Evolutionary conservation across 2,888 invertebrate species (phyloP).

Genomic region (Spialia ferax): DNA sequence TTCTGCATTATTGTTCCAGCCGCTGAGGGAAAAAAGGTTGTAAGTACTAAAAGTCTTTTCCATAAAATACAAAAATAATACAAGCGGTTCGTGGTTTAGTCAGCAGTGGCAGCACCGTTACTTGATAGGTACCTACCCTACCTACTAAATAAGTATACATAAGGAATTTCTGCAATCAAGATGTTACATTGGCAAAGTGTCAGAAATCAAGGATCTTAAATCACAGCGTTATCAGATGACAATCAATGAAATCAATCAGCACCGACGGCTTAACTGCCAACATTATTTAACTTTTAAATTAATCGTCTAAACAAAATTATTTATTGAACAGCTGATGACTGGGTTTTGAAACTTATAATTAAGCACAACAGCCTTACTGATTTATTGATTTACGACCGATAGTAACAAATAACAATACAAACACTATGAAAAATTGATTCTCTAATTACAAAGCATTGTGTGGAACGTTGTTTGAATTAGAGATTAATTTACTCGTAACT

Average conservation of each 20-base stretch:
- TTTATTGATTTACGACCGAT: conserved; percentile 43
- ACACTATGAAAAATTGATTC: conserved; percentile 48
- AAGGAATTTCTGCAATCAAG: background rate
- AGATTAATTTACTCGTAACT: conserved; percentile 32
- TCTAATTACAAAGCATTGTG: conserved; percentile 50
- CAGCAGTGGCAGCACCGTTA: background rate
- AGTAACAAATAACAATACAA: conserved; percentile 26
- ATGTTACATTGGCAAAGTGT: conserved; percentile 32
- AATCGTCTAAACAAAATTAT: conserved; percentile 34
- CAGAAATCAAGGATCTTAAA: conserved; percentile 27
- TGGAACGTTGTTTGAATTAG: conserved; percentile 27
- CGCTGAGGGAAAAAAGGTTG: too few species aligned
- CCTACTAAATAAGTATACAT: too few species aligned
- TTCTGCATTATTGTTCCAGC: too few species aligned
- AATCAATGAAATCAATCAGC: conserved; percentile 40
- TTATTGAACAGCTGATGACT: conserved; percentile 36
- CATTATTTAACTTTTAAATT: conserved; percentile 39
- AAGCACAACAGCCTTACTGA: conserved; percentile 43
- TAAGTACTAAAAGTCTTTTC: too few species aligned
- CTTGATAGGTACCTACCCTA: too few species aligned
- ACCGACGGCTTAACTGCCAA: conserved; percentile 34
- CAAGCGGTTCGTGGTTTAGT: too few species aligned
- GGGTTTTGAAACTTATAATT: conserved; percentile 39
- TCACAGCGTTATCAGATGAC: conserved; percentile 28
- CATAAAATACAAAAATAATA: too few species aligned